Evolutionary conservation across 2,113 vertebrate genomes (phyloP).

Genomic region (Puntigrus tetrazona): DNA sequence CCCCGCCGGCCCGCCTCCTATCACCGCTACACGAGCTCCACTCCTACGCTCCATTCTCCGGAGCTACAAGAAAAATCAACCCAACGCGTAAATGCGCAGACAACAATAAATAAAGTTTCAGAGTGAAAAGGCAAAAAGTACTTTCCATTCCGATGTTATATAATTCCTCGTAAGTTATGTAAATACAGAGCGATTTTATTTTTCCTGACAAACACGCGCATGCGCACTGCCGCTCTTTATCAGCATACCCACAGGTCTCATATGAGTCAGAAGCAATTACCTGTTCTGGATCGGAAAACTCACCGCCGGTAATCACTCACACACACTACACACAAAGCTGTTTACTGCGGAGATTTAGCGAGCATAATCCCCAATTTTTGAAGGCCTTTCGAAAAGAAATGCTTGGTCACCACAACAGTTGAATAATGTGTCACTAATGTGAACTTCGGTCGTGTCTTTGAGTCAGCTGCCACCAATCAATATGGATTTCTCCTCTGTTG

Average conservation of each 20-base stretch:
- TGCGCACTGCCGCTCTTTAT: conserved; percentile 17
- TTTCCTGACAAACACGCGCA: background rate
- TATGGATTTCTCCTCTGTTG: conserved; percentile 17
- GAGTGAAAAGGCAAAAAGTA: background rate
- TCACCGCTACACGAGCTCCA: conserved; percentile 67
- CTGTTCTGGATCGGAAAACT: conserved; percentile 17
- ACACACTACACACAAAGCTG: conserved; percentile 28
- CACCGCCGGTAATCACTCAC: conserved; percentile 23
- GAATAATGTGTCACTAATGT: conserved; percentile 42
- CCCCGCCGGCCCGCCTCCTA: conserved; percentile 76
- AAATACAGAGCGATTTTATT: background rate
- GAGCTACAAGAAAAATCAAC: background rate
- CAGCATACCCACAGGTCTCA: background rate
- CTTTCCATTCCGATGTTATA: background rate
- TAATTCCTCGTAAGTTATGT: background rate
- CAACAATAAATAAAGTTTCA: background rate
- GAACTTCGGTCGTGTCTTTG: conserved; percentile 42
- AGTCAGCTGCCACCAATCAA: conserved; percentile 27
- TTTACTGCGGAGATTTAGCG: conserved; percentile 22
- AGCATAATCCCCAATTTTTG: conserved; percentile 17
- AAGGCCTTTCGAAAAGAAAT: conserved; percentile 4
- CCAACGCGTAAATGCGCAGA: background rate
- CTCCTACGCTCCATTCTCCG: conserved; percentile 32
- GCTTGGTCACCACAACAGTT: conserved; percentile 19
- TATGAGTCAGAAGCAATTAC: conserved; percentile 35